phyloP scores from a whole-genome alignment of 1,140 invertebrate species.

The Heliconius hewitsoni region DNA sequence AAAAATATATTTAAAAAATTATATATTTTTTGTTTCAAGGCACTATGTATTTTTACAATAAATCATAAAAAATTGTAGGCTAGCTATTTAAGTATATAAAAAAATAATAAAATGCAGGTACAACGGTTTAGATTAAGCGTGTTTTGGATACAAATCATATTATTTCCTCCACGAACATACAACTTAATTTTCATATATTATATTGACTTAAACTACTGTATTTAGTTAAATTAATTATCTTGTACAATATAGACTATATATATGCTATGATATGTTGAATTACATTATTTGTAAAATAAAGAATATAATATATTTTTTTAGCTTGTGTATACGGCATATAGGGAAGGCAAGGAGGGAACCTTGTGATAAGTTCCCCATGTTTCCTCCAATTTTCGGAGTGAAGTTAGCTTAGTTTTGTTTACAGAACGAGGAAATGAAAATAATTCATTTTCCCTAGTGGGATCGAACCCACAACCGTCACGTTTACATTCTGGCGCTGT shows the following conservation, averaged over 20 bases:
- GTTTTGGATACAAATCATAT: background rate
- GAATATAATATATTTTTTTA: too few relatives aligned
- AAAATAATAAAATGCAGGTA: conserved; percentile 53
- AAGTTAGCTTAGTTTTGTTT: too few relatives aligned
- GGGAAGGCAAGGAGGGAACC: too few relatives aligned
- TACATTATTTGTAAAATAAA: background rate
- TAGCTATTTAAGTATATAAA: background rate
- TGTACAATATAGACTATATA: background rate
- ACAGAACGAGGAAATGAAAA: too few relatives aligned
- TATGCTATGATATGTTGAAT: conserved; percentile 1
- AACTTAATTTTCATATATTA: background rate
- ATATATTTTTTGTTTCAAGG: conserved; percentile 46
- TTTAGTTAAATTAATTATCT: background rate
- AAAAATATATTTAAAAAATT: conserved; percentile 26
- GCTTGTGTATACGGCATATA: background rate
- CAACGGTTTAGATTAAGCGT: conserved; percentile 35
- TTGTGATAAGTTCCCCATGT: too few relatives aligned
- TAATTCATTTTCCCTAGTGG: too few relatives aligned
- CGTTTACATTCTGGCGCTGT: too few relatives aligned
- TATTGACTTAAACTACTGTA: background rate
- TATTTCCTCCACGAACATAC: background rate
- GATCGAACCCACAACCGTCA: background rate
- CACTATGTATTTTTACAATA: conserved; percentile 38
- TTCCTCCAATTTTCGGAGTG: too few relatives aligned
- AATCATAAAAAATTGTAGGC: background rate